Percentiles rank a stretch among this genome's conserved stretches.
Evolutionary conservation across 2,113 vertebrate genomes (phyloP).

Genomic region (Toxotes chatareus): DNA sequence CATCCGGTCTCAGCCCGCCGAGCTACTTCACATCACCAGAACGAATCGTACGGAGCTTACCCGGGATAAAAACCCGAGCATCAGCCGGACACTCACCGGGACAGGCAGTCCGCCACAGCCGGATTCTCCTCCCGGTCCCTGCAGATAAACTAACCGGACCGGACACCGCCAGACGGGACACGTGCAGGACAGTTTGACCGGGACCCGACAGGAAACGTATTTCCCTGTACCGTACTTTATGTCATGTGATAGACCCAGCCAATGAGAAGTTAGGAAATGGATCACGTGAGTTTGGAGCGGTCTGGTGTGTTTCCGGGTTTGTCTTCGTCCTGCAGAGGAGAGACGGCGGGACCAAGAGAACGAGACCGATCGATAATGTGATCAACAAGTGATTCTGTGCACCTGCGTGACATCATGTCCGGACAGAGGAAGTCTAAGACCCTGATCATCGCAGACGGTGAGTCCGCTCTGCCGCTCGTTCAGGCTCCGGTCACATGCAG

Average conservation of each 20-base stretch:
- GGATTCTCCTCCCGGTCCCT: constrained; percentile 5
- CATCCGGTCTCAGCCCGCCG: background rate
- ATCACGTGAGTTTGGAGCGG: constrained; percentile 40
- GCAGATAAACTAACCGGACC: background rate
- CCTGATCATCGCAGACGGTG: constrained; percentile 80
- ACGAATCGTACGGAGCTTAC: background rate
- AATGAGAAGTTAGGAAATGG: constrained; percentile 22
- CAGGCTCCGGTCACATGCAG: background rate
- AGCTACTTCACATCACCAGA: background rate
- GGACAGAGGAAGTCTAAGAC: constrained; percentile 59
- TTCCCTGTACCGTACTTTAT: background rate
- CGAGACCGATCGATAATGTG: no score
- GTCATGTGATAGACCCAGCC: constrained; percentile 36
- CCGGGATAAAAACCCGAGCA: background rate
- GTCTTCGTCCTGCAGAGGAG: background rate
- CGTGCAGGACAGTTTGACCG: constrained; percentile 1
- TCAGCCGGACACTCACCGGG: constrained; percentile 10
- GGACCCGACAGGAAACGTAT: background rate
- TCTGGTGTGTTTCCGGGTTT: constrained; percentile 55
- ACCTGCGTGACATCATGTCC: constrained; percentile 67
- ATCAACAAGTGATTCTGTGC: background rate
- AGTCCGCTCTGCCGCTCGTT: constrained; percentile 14
- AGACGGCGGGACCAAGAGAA: background rate
- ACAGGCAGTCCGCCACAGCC: background rate
- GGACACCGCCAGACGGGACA: background rate